Conservation (phyloP, 2,888 invertebrate genomes). For the Eupithecia tripunctaria region DNA sequence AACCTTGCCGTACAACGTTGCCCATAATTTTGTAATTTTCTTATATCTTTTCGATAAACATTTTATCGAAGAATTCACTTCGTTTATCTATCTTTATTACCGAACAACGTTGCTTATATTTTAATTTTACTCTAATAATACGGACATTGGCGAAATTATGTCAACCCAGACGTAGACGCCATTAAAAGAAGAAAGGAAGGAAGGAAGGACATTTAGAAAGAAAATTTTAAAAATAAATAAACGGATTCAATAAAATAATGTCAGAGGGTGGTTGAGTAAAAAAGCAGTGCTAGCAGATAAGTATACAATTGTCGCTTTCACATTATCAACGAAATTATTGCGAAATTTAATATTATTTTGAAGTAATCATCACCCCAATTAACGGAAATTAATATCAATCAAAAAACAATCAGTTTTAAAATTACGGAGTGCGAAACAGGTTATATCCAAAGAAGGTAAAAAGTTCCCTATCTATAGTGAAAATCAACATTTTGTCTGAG, state of each 20-base stretch:
- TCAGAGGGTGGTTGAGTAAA: not conserved
- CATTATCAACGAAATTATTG: not conserved
- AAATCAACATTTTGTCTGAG: not conserved
- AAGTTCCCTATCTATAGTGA: not conserved
- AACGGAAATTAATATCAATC: conserved; percentile 29
- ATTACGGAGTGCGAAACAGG: not conserved
- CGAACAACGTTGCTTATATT: too few species aligned
- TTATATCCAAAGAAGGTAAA: not conserved
- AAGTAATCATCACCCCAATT: conserved; percentile 36
- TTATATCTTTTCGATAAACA: too few species aligned
- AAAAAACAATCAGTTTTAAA: conserved; percentile 24
- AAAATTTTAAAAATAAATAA: too few species aligned
- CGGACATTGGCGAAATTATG: too few species aligned
- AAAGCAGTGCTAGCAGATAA: not conserved
- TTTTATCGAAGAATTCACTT: too few species aligned
- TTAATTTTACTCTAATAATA: too few species aligned
- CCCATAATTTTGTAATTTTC: too few species aligned
- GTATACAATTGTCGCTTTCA: not conserved
- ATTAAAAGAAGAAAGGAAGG: too few species aligned
- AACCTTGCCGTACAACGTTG: too few species aligned
- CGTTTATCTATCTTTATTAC: too few species aligned
- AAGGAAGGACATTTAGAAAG: too few species aligned
- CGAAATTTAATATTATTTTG: not conserved
- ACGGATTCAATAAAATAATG: not conserved
- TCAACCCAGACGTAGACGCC: too few species aligned